Conservation (phyloP, 2,113 vertebrate genomes). For the Struthio camelus region DNA sequence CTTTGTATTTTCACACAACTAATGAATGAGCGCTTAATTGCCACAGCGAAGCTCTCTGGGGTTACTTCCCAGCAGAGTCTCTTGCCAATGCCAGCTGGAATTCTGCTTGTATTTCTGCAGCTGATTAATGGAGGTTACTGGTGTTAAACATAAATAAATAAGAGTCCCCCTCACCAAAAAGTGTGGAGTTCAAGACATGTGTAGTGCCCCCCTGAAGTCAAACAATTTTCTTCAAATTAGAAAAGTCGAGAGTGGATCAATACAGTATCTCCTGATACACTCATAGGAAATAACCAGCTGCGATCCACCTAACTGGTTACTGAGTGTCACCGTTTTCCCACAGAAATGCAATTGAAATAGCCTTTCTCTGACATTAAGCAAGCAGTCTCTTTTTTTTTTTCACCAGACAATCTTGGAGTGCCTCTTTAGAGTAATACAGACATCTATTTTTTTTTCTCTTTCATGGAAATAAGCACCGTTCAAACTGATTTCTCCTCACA, state of each 20-base stretch:
- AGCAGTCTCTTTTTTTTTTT: background rate
- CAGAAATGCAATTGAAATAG: background rate
- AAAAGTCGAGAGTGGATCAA: conserved; percentile 30
- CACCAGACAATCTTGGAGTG: background rate
- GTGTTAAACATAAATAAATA: conserved; percentile 50
- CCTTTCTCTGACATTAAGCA: background rate
- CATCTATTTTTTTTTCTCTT: conserved; percentile 1
- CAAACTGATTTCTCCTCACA: conserved; percentile 20
- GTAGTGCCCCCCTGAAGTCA: conserved; percentile 15
- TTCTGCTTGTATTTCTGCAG: conserved; percentile 16
- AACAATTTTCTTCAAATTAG: conserved; percentile 51
- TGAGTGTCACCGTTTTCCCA: background rate
- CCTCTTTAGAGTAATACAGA: background rate
- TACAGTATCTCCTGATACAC: conserved; percentile 44
- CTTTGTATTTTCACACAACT: conserved; percentile 54
- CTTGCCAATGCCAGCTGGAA: conserved; percentile 53
- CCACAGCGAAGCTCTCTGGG: conserved; percentile 21
- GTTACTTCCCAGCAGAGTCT: conserved; percentile 38
- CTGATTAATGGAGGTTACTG: conserved; percentile 49
- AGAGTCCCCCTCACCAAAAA: background rate
- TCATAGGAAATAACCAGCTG: conserved; percentile 1
- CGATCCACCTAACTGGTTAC: background rate
- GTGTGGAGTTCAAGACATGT: background rate
- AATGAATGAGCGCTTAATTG: conserved; percentile 45
- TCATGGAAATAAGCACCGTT: conserved; percentile 22